A percentile compares a stretch with the other conserved stretches of the same genome.
Conservation (phyloP, 2,888 invertebrate genomes). For the Drosophila engyochracea region DNA sequence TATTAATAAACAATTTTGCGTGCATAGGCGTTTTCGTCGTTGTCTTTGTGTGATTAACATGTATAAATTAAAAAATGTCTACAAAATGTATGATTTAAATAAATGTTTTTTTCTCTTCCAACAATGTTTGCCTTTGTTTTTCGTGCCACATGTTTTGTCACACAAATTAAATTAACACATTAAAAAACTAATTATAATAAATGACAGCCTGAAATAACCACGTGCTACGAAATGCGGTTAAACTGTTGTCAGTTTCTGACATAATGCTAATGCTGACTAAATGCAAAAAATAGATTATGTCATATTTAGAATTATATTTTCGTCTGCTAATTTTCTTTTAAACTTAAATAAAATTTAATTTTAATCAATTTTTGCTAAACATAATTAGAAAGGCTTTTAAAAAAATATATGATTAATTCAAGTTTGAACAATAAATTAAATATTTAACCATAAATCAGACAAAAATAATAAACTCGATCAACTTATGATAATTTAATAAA, state of each 20-base stretch:
- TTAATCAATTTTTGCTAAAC: not conserved
- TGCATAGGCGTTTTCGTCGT: conserved; percentile 51
- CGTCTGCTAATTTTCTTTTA: not conserved
- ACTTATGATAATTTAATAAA: not conserved
- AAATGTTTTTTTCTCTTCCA: conserved; percentile 29
- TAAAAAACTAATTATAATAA: conserved; percentile 52
- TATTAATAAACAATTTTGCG: conserved; percentile 31
- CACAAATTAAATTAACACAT: conserved; percentile 50
- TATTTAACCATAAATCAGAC: not conserved
- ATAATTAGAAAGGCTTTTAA: not conserved
- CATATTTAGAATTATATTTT: not conserved
- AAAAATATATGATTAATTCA: not conserved
- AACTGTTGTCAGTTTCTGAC: conserved; percentile 20
- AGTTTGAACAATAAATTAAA: not conserved
- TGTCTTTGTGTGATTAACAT: conserved; percentile 56
- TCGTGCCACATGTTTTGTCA: conserved; percentile 28
- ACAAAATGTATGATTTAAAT: conserved; percentile 40
- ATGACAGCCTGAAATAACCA: conserved; percentile 40
- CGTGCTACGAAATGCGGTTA: conserved; percentile 25
- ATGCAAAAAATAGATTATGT: not conserved
- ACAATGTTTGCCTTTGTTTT: conserved; percentile 19
- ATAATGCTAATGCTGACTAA: not conserved
- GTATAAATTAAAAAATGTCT: conserved; percentile 11
- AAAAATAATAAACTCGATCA: not conserved
- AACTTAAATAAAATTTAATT: not conserved